A percentile compares a stretch with the other conserved stretches of the same genome.
These are phyloP conservation scores for Donacobius atricapilla DNA, from an alignment of 2,113 vertebrate genomes.

Conservation along the genomic window DNA sequence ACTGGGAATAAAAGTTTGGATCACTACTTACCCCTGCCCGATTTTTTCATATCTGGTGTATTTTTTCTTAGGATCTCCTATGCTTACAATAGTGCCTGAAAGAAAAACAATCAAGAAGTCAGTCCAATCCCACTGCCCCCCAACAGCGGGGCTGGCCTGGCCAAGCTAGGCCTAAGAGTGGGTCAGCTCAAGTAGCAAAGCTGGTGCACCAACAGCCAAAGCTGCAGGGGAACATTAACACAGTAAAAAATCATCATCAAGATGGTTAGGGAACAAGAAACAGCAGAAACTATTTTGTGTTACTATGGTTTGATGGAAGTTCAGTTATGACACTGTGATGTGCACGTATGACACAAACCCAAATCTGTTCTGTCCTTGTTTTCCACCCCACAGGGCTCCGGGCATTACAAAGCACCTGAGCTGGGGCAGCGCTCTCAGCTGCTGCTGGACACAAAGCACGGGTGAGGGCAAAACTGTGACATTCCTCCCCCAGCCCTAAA, in stretches of 20 bases:
- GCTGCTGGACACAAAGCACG: not conserved
- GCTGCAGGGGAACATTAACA: not conserved
- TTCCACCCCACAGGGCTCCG: not conserved
- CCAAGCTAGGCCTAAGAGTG: not conserved
- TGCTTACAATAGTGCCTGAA: conserved; percentile 82
- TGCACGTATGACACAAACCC: not conserved
- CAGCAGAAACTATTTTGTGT: not conserved
- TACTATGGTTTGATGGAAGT: not conserved
- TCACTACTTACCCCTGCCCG: conserved; percentile 78
- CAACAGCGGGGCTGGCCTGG: not conserved
- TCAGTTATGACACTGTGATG: not conserved
- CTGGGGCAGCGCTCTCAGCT: not conserved
- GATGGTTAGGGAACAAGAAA: not conserved
- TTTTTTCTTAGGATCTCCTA: conserved; percentile 85
- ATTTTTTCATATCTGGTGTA: conserved; percentile 85
- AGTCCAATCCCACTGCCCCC: not conserved
- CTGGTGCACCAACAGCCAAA: not conserved
- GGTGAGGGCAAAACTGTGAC: not conserved
- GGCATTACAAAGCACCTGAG: not conserved
- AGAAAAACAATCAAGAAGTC: not conserved
- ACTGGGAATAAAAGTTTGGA: not conserved
- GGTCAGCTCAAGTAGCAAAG: not conserved
- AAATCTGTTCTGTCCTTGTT: not conserved
- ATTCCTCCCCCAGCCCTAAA: not conserved
- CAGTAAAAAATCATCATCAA: not conserved